phyloP scores from a whole-genome alignment of 1,140 invertebrate species.

The Magallana gigas region DNA sequence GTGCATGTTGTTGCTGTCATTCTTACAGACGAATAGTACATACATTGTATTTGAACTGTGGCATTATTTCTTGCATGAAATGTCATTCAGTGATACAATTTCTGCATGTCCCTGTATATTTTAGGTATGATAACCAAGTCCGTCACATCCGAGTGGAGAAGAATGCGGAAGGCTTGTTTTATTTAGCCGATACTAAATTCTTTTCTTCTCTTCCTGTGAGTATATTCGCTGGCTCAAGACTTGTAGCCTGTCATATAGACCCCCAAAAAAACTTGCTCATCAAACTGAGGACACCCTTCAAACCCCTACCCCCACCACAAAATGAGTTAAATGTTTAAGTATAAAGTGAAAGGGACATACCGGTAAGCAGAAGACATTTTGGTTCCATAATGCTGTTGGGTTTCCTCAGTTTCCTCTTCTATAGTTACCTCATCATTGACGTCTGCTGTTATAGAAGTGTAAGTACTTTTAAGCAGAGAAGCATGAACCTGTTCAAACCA shows the following conservation, averaged over 20 bases:
- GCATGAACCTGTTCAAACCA: slow-evolving; percentile 32
- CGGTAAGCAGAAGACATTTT: too few species aligned
- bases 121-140: slow-evolving; percentile 79
- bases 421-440: background rate
- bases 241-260: background rate
- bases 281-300: background rate
- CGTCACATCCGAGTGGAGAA: slow-evolving; percentile 93
- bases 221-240: slow-evolving; percentile 44
- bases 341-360: too few species aligned
- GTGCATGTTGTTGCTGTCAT: too few species aligned
- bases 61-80: background rate
- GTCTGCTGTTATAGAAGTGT: slow-evolving; percentile 4
- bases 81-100: background rate
- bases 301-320: background rate
- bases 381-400: background rate
- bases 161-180: slow-evolving; percentile 84
- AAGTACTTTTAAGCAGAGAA: slow-evolving; percentile 17
- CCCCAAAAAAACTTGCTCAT: background rate
- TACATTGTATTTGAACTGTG: too few species aligned
- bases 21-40: too few species aligned
- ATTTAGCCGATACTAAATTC: slow-evolving; percentile 92
- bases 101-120: slow-evolving; percentile 39
- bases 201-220: slow-evolving; percentile 86
- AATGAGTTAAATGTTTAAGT: too few species aligned
- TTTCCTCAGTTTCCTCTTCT: background rate